Base-by-base conservation (phyloP, 1,140 invertebrate genomes). In the Coenobita brevimanus region DNA sequence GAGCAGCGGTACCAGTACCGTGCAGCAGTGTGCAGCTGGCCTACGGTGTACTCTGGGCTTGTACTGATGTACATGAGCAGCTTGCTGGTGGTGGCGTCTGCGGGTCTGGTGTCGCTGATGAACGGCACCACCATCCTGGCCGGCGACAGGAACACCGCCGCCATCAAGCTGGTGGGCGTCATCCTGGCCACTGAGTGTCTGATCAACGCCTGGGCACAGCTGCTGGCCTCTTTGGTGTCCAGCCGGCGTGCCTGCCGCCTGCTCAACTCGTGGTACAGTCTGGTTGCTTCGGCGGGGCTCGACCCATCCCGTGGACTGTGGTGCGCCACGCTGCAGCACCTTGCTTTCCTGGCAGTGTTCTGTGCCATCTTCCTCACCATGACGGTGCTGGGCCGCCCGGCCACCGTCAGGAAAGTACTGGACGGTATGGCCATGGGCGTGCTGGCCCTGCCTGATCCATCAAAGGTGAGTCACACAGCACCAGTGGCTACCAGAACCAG, bases 161-260 rank as follows among this genome's bases (percentile, higher is more conserved):
- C 80, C 36, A 67, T 69, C 41, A 78, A 54, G 41, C 1, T 78
- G 8, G 54, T 43, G 17, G 80, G 80, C 0, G 38, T 67, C 41
- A 43, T 82, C 62, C n/a, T 82, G 30, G 10, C 67, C n/a, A 64
- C 38, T 8, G 80, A 67, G n/a, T 82, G 80, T n/a, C 60, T 82
- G 15, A 4, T 82, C 21, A 82, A 82, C 80, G 80, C 80, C n/a
- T 82, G 80, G 80, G 60, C 80, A 17, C 60, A 82, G n/a, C 2
- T 67, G 27, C 0, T 82, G 30, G 64, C 60, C 60, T 33, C 27
- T 2, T 1, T 82, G 33, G 64, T 38, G 4, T 27, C 36, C 15
- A 60, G 80, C 13, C 30, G 27, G 6, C 30, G 80, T 33, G 3
- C 41, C 10, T 64, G 60, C 36, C 21, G 62, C 4, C 80, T 67